Conservation (phyloP, 2,113 vertebrate species). For the Syngnathoides biaculeatus region DNA sequence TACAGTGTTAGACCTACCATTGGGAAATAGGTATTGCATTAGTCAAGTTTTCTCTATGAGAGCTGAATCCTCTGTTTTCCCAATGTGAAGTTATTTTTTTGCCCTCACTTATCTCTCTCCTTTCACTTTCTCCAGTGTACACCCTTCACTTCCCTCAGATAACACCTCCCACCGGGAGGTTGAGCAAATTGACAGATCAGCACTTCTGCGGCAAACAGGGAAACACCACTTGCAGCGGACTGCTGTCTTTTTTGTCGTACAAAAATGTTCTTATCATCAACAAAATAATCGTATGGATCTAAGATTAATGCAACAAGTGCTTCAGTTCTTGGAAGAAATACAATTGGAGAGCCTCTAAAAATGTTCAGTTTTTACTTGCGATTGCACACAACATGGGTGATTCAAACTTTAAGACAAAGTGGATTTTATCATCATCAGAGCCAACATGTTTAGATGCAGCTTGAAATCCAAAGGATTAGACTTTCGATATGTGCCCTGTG, state of each 20-base stretch:
- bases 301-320: not conserved
- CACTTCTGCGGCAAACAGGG: conserved; percentile 37
- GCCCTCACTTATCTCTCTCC: conserved; percentile 7
- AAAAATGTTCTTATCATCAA: not conserved
- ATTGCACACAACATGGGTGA: conserved; percentile 5
- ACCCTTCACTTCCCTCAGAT: conserved; percentile 34
- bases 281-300: not conserved
- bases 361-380: not conserved
- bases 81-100: conserved; percentile 5
- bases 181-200: conserved; percentile 52
- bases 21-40: conserved; percentile 14
- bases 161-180: conserved; percentile 58
- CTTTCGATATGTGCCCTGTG: too few relatives aligned
- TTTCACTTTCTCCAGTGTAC: conserved; percentile 23
- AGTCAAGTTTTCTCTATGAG: conserved; percentile 22
- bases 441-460: conserved; percentile 7
- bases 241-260: conserved; percentile 5
- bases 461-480: conserved; percentile 22
- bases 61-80: conserved; percentile 14
- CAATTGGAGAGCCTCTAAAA: not conserved
- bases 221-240: conserved; percentile 28
- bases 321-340: not conserved
- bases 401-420: not conserved
- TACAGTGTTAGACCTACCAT: conserved; percentile 7
- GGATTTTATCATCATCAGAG: not conserved